Conservation (phyloP, 2,888 invertebrate genomes). For the Acanthosepion lycidas region DNA sequence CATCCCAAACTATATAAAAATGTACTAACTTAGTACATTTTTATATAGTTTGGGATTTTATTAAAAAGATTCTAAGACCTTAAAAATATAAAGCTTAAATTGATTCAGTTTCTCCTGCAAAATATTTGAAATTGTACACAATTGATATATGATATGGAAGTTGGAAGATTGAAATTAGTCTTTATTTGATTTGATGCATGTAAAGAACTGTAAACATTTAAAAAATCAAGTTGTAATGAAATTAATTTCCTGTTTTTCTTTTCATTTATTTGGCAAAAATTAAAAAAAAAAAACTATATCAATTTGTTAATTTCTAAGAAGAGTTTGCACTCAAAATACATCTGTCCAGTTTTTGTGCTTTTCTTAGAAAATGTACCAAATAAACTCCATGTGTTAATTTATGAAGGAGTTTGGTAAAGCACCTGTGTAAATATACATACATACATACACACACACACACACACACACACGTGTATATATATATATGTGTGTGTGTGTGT, state of each 20-base stretch:
- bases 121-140: background rate
- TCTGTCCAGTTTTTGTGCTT: background rate
- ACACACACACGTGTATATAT: too few relatives aligned
- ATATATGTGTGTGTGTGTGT: too few relatives aligned
- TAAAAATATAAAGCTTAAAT: too few relatives aligned
- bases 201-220: too few relatives aligned
- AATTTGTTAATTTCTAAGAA: background rate
- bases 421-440: background rate
- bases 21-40: too few relatives aligned
- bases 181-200: too few relatives aligned
- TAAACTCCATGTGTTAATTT: background rate
- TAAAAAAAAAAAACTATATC: too few relatives aligned
- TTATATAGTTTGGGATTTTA: too few relatives aligned
- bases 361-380: background rate
- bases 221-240: background rate
- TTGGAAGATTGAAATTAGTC: background rate
- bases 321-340: background rate
- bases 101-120: too few relatives aligned
- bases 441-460: too few relatives aligned
- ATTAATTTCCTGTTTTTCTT: background rate
- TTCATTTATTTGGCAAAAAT: background rate
- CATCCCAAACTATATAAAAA: too few relatives aligned
- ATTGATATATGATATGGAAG: background rate
- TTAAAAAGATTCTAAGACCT: too few relatives aligned
- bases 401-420: background rate